Base-by-base conservation (phyloP, 2,113 vertebrate species). In the Trachemys scripta region DNA sequence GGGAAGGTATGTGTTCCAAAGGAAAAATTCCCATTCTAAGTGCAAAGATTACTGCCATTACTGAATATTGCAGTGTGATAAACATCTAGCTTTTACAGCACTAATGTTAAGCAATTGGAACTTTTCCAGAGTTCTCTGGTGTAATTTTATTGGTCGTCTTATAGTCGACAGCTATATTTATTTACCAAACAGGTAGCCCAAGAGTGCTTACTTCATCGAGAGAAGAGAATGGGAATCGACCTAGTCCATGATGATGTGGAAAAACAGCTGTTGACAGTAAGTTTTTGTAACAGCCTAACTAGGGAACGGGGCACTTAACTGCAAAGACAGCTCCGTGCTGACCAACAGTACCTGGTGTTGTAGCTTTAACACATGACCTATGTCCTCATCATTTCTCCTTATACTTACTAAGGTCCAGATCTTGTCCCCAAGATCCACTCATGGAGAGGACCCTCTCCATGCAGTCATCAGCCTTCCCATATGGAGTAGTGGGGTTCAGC, bases 191-290 rank as follows among this genome's bases (percentile, higher is more conserved):
- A 99, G 99, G 99, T 99, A 5, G 97, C 99, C 89, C 98, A 99
- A 96, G 99, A 99, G 98, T 99, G 99, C 96, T 96, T 99, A 62
- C 99, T 99, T 96, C 98, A 99, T 88, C 98, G 99, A 91, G 99
- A 99, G 98, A 99, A 99, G 97, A 98, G 99, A 94, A 99, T 99
- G 98, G 99, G 99, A 80, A 99, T 99, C 0, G 99, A 99, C 95
- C 97, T 99, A 47, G 99, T 99, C 8, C 98, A 99, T 0, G 99
- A 99, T 0, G 98, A 98, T 1, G 99, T 99, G 14, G 99, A 99
- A 96, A 98, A 98, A 88, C 98, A 99, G 82, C 98, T 99, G 24
- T 96, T 99, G 35, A 98, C 92, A 76, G 99, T 99, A 96, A 98
- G 96, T 82, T 1, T 45, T 80, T 31, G 29, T 54, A 47, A 25